Base-by-base conservation (phyloP, 1,140 invertebrate species). In the Parapsyche elsis region DNA sequence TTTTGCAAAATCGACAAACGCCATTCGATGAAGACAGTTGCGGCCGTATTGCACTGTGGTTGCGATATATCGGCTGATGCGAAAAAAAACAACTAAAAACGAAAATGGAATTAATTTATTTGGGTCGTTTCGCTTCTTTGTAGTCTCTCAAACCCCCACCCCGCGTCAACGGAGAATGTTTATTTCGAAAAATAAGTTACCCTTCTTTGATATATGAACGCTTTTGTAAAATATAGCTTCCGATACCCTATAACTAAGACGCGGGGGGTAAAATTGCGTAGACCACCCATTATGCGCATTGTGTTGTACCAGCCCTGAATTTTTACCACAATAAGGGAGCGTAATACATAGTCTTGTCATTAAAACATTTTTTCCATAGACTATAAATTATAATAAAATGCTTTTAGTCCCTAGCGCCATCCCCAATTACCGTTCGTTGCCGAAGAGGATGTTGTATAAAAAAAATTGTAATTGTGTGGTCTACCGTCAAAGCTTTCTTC, bases 261-360 rank as follows among this genome's bases (percentile, higher is more conserved):
- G 49, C 75, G 59, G 75, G 75, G 75, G 75, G 75, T 77, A 77
- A 77, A 77, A 77, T 77, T 77, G 75, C 75, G 23, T 16, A 26
- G 75, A 77, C 75, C 75, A 77, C 75, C 75, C 73, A 53, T 57
- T 45, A 75, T 16, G 73, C 21, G 53, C 71, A 24, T 24, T 38
- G 71, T 24, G 24, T 38, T 53, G 10, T 53, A 53, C 16, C n/a
- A 38, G 30, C 12, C 49, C 12, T 53, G 49, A 53, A 14, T 53
- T 53, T 53, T 53, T 10, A 53, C 30, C 30, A 30, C 24, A 67
- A 67, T 19, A 24, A 67, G 5, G n/a, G 10, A 2, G 61, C 5
- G 12, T 53, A 38, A 38, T 38, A 38, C 30, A 38, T 38, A 38
- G 30, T 38, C 30, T 38, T 53, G 16, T 53, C 16, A 53, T 53